Evolutionary conservation across 2,888 invertebrate genomes (phyloP), one percentile per base, ranked within the genome.

Genomic region (Parnassius smintheus): DNA sequence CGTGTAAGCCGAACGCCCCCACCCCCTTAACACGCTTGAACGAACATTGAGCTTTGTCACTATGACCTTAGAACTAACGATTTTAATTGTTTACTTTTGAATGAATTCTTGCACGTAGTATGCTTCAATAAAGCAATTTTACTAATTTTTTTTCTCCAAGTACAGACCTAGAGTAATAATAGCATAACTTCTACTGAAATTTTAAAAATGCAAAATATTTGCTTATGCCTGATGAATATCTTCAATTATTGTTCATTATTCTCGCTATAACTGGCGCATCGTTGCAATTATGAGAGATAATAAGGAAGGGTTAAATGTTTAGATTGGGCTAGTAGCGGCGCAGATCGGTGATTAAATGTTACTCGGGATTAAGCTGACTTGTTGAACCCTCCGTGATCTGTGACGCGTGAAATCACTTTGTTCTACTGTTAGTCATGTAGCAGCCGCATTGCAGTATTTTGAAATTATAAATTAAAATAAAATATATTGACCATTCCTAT

Each of bases 321-420:
- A 77, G 78, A 81, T 80, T 81, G 75, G 75, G 75, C 73, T 73
- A 75, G 73, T 68, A 73, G 74, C 72, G 73, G 69, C 72, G 75
- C 73, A 73, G 76, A 72, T 75, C 78, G 74, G 84, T 85, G 82
- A 85, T 86, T 86, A 87, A 85, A 83, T 82, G 82, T 85, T 80
- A 83, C 82, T 77, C 81, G 76, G 82, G 80, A 82, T 84, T 81
- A 82, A 77, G 83, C 83, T 81, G 83, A 84, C 82, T 77, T 78
- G 78, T 77, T 75, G 81, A 79, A 81, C 83, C 85, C 83, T 81
- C 78, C 72, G 78, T 67, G 75, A 69, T 72, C 80, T 75, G 72
- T 82, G 82, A 83, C 77, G 86, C 91, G 90, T 91, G 90, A 91
- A 92, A 92, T 92, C 91, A 89, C 86, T 87, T 88, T 86, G 88